Conservation (phyloP, 2,888 invertebrate species). For the Ceramica pisi region DNA sequence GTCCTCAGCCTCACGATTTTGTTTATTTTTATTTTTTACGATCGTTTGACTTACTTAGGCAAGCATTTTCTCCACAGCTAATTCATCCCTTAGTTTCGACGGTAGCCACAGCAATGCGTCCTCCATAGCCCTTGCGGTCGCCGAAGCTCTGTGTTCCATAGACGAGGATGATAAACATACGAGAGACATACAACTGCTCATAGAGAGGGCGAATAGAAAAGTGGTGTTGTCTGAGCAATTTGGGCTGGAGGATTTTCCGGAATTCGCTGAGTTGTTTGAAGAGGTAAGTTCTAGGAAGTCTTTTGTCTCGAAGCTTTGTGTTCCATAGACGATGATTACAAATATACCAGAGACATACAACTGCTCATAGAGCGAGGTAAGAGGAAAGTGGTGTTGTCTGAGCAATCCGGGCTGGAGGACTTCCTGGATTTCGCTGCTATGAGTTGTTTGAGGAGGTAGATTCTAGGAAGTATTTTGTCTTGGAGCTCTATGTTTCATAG, state of each 20-base stretch:
- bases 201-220: conserved; percentile 89
- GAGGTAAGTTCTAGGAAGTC: conserved; percentile 73
- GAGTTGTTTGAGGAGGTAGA: conserved; percentile 84
- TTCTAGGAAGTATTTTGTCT: not conserved
- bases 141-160: conserved; percentile 95
- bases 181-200: conserved; percentile 92
- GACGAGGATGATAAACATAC: conserved; percentile 96
- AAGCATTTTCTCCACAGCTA: conserved; percentile 58
- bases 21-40: too few relatives aligned
- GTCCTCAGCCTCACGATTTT: too few relatives aligned
- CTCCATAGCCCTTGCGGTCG: conserved; percentile 93
- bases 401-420: conserved; percentile 83
- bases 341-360: conserved; percentile 94
- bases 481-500: conserved; percentile 94
- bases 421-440: conserved; percentile 88
- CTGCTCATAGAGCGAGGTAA: conserved; percentile 91
- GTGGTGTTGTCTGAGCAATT: conserved; percentile 79
- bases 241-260: conserved; percentile 86
- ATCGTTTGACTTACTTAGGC: not conserved
- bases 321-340: conserved; percentile 94
- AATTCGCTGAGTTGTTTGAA: conserved; percentile 84
- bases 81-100: conserved; percentile 83
- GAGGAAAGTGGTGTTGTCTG: conserved; percentile 79
- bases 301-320: conserved; percentile 92
- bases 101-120: conserved; percentile 84